These are phyloP conservation scores for Holothuria glaberrima DNA, from an alignment of 35 echinoderm and acorn worm genomes.

Conservation along the genomic window DNA sequence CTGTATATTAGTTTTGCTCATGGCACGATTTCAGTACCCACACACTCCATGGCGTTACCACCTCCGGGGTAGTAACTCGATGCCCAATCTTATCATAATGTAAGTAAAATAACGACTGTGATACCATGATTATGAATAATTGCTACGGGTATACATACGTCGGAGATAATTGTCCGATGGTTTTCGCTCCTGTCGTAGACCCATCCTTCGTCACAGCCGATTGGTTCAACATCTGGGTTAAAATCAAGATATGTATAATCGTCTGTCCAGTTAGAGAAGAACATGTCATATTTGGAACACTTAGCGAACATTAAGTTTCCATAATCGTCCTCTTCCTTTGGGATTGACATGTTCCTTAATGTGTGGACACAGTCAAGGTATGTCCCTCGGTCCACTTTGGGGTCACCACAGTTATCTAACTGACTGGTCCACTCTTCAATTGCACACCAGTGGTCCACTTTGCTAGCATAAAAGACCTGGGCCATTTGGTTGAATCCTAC, in stretches of 20 bases:
- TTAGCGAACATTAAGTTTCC: not conserved
- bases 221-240: not conserved
- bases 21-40: too few relatives aligned
- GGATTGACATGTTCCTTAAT: slow-evolving; percentile 38
- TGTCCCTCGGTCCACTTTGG: not conserved
- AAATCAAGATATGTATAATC: not conserved
- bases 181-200: slow-evolving; percentile 58
- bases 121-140: too few relatives aligned
- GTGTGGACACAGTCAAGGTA: slow-evolving; percentile 22
- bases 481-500: slow-evolving; percentile 76
- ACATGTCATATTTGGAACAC: slow-evolving; percentile 44
- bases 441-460: slow-evolving; percentile 87
- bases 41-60: too few relatives aligned
- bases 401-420: not conserved
- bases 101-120: too few relatives aligned
- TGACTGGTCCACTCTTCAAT: slow-evolving; percentile 6
- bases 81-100: too few relatives aligned
- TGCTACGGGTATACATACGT: slow-evolving; percentile 48
- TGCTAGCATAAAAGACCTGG: slow-evolving; percentile 82
- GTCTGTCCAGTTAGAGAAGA: slow-evolving; percentile 2
- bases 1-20: too few relatives aligned
- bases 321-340: not conserved
- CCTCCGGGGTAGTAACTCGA: too few relatives aligned
- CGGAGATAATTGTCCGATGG: slow-evolving; percentile 56
- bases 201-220: slow-evolving; percentile 68